phyloP scores from a whole-genome alignment of 2,888 invertebrate genomes.

The Pollenia griseotomentosa region DNA sequence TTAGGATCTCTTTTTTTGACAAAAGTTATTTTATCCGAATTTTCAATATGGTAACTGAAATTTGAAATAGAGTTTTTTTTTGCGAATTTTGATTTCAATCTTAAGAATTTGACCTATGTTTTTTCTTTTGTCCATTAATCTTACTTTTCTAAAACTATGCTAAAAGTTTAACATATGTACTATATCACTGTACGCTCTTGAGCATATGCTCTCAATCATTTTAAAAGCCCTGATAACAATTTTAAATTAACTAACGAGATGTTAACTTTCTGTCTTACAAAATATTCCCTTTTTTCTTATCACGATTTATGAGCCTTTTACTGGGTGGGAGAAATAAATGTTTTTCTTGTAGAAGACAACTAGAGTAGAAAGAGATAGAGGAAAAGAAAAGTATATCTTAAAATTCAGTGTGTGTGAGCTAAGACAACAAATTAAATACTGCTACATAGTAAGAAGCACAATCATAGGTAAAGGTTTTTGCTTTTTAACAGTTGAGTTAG shows the following conservation, averaged over 20 bases:
- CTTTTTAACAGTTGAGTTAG: no score
- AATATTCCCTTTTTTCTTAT: constrained; percentile 33
- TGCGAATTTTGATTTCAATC: no score
- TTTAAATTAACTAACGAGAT: not conserved
- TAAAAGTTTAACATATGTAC: not conserved
- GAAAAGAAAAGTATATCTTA: no score
- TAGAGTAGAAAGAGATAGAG: no score
- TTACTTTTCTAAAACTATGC: not conserved
- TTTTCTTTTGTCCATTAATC: not conserved
- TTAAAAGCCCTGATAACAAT: constrained; percentile 5
- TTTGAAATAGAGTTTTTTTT: no score
- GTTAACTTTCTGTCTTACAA: not conserved
- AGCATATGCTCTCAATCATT: not conserved
- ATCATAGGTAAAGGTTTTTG: no score
- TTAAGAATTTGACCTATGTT: not conserved
- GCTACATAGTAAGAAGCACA: no score
- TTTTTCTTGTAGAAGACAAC: not conserved
- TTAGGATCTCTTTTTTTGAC: no score
- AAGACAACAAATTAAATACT: no score
- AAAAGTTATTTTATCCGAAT: no score
- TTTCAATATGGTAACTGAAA: no score
- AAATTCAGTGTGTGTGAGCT: no score
- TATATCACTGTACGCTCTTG: not conserved
- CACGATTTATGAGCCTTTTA: constrained; percentile 40
- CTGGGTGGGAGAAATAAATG: not conserved